Evolutionary conservation across 2,113 vertebrate species (phyloP).

Genomic region (Xiphophorus maculatus): DNA sequence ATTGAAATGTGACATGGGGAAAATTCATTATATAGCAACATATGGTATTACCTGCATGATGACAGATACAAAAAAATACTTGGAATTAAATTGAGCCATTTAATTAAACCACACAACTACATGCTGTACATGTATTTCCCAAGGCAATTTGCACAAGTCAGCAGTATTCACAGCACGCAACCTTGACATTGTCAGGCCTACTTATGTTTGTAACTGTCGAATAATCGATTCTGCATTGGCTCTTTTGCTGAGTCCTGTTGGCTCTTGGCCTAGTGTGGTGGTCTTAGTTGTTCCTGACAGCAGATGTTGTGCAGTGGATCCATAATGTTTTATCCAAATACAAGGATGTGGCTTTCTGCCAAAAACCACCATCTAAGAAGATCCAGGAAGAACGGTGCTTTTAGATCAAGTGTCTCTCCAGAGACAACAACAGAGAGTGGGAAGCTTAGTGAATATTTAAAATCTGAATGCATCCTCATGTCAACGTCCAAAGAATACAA

Average conservation of each 20-base stretch:
- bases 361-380: constrained; percentile 28
- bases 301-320: constrained; percentile 42
- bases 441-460: constrained; percentile 13
- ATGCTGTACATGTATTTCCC: background rate
- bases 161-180: constrained; percentile 31
- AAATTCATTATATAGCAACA: background rate
- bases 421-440: background rate
- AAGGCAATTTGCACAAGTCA: constrained; percentile 3
- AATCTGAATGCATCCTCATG: constrained; percentile 27
- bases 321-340: constrained; percentile 61
- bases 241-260: constrained; percentile 53
- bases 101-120: background rate
- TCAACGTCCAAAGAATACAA: constrained; percentile 27
- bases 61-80: background rate
- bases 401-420: constrained; percentile 37
- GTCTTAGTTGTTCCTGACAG: constrained; percentile 48
- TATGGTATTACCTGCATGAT: background rate
- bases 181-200: constrained; percentile 50
- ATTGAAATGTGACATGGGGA: background rate
- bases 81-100: background rate
- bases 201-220: constrained; percentile 45
- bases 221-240: constrained; percentile 53
- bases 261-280: constrained; percentile 36
- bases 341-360: constrained; percentile 51
- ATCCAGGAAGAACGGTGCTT: constrained; percentile 37